Conservation (phyloP, 1,140 invertebrate species). For the Drosophila orena region DNA sequence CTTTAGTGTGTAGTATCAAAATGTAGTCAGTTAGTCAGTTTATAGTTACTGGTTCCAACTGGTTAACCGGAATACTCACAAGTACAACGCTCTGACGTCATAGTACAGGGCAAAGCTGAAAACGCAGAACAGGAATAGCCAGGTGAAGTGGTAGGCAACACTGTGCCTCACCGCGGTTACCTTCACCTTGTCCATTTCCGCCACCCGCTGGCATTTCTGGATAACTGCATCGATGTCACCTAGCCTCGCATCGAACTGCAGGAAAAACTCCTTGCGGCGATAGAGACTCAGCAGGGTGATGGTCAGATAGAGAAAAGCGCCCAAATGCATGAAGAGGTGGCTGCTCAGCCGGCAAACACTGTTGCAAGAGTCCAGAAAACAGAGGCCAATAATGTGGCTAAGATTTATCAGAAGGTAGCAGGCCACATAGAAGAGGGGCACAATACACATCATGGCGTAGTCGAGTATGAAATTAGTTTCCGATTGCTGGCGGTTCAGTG, state of each 20-base stretch:
- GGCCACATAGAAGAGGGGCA: slow-evolving; percentile 66
- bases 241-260: slow-evolving; percentile 65
- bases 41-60: too few species aligned
- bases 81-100: slow-evolving; percentile 54
- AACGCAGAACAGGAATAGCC: slow-evolving; percentile 63
- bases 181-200: slow-evolving; percentile 59
- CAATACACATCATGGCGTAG: slow-evolving; percentile 68
- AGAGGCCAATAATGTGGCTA: slow-evolving; percentile 25
- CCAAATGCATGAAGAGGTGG: slow-evolving; percentile 68
- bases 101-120: slow-evolving; percentile 65
- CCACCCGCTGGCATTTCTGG: slow-evolving; percentile 54
- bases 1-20: too few species aligned
- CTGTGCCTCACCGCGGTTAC: slow-evolving; percentile 51
- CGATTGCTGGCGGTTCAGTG: slow-evolving; percentile 60
- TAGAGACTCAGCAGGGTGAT: slow-evolving; percentile 63
- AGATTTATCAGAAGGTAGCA: slow-evolving; percentile 63
- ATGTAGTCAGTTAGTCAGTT: too few species aligned
- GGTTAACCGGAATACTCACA: slow-evolving; percentile 36
- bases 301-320: slow-evolving; percentile 71
- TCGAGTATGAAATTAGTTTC: slow-evolving; percentile 52
- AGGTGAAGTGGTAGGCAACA: slow-evolving; percentile 69
- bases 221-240: slow-evolving; percentile 65
- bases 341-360: slow-evolving; percentile 72
- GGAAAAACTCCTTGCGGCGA: slow-evolving; percentile 73
- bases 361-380: slow-evolving; percentile 50